Conservation (phyloP, 2,888 invertebrate species). For the Abrostola triplasia region DNA sequence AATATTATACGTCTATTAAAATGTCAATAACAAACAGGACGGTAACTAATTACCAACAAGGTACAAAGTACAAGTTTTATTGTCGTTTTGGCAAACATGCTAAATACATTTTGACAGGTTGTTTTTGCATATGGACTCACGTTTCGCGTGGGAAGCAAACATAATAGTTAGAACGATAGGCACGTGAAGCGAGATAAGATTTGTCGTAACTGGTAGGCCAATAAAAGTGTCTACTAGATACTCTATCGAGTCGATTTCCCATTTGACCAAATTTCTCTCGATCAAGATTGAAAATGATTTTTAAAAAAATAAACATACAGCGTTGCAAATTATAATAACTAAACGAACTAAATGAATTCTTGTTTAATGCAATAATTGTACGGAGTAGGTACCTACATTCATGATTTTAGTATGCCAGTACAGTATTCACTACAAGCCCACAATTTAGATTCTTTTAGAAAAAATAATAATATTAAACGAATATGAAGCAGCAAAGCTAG, state of each 20-base stretch:
- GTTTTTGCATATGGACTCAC: conserved; percentile 21
- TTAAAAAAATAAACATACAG: no score
- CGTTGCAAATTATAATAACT: no score
- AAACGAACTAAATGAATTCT: no score
- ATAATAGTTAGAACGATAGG: conserved; percentile 7
- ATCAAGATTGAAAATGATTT: no score
- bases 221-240: background rate
- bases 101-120: conserved; percentile 17
- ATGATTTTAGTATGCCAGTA: no score
- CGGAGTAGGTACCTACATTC: no score
- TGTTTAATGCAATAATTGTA: no score
- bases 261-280: no score
- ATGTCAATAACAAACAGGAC: background rate
- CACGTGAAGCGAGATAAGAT: conserved; percentile 15
- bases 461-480: no score
- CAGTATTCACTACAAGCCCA: no score
- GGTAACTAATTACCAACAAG: conserved; percentile 15
- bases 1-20: conserved; percentile 5
- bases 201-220: background rate
- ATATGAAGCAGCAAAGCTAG: no score
- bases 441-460: no score
- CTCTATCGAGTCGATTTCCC: background rate
- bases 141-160: conserved; percentile 23
- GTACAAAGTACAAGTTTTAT: conserved; percentile 26
- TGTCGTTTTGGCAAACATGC: conserved; percentile 36